Evolutionary conservation across 2,888 invertebrate genomes (phyloP), one percentile per base, ranked within the genome.

Genomic region (Polyploca ridens): DNA sequence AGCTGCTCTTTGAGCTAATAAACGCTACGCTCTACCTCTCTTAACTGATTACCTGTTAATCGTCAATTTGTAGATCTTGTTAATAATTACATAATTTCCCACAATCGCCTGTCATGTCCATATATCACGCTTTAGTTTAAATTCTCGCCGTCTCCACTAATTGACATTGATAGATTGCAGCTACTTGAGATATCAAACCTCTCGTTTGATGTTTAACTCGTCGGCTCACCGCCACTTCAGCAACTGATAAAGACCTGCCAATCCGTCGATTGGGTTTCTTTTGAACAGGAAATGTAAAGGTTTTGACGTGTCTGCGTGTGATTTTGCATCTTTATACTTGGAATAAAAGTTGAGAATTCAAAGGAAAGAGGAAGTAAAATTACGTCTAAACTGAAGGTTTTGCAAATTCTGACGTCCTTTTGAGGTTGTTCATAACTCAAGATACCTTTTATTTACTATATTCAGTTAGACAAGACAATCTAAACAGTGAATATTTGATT

Each of bases 221-320:
- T 4, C 41, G 61, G 61, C 61, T 7, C 27, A 16, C 61, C 44
- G 61, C 54, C 27, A 61, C 4, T 61, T 61, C 27, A 19, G 69
- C 67, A 68, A 64, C 70, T 69, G 64, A 69, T 72, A 74, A 77
- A 72, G 72, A 74, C 66, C 70, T 74, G 74, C 71, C 76, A 67
- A 70, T 65, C 74, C 70, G 68, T 69, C 69, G 49, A 63, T 35
- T n/a, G 63, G 65, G 44, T 71, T 66, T 63, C 66, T 70, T 68
- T 72, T 69, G 58, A 71, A 62, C 61, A 62, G 68, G 67, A 77
- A 72, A 71, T 61, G 13, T 27, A 19, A 41, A 41, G 41, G 41
- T 60, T 41, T 61, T 61, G 61, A 41, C 33, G 16, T 19, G 19
- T 41, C 59, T 61, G 61, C 61, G 27, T 27, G 41, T 61, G 19